Evolutionary conservation across 2,797 vertebrate genomes (phyloP).

Genomic region (Geotria australis): DNA sequence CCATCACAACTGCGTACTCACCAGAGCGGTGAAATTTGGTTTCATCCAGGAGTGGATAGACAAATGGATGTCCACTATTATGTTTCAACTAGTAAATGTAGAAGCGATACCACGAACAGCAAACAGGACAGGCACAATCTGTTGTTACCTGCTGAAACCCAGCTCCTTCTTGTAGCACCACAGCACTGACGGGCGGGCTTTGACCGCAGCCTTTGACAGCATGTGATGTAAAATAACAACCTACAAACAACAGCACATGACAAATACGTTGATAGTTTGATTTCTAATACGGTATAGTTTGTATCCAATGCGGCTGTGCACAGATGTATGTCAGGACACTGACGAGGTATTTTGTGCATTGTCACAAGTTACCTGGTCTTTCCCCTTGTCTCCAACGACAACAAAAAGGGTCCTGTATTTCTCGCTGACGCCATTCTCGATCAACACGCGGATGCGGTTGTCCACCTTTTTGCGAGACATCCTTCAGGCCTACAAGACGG

Average conservation of each 20-base stretch:
- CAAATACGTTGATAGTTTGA: no score
- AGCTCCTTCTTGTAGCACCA: conserved; percentile 98
- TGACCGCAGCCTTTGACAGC: conserved; percentile 69
- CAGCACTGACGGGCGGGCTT: conserved; percentile 57
- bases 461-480: conserved; percentile 78
- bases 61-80: no score
- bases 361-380: conserved; percentile 43
- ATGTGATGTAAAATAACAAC: conserved; percentile 96
- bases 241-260: conserved; percentile 11
- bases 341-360: no score
- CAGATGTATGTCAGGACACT: no score
- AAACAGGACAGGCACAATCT: background rate
- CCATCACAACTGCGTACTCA: no score
- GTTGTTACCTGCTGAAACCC: conserved; percentile 59
- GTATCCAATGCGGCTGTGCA: no score
- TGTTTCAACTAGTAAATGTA: background rate
- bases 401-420: conserved; percentile 50
- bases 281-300: no score
- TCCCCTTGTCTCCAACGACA: conserved; percentile 63
- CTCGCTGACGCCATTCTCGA: conserved; percentile 63
- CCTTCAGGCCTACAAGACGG: conserved; percentile 5
- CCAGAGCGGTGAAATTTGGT: no score
- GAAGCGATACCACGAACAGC: background rate
- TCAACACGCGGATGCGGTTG: conserved; percentile 72
- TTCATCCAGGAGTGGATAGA: no score